phyloP scores from a whole-genome alignment of 2,113 vertebrate species.

The Cyphomyrus discorhynchus region DNA sequence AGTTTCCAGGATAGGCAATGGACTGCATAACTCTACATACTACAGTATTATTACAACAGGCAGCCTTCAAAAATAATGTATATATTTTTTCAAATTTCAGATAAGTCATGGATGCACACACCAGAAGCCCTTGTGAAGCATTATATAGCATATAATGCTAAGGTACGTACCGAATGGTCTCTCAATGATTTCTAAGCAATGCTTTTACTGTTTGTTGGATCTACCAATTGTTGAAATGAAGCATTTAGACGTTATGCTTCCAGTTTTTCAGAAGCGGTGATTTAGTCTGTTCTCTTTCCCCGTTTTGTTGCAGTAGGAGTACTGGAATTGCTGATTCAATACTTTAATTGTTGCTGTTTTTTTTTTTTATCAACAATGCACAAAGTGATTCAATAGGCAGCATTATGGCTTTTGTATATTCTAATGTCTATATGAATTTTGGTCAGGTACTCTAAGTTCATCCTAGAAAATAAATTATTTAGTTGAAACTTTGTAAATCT shows the following conservation, averaged over 20 bases:
- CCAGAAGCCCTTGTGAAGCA: slow-evolving; percentile 95
- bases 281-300: background rate
- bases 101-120: slow-evolving; percentile 98
- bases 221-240: background rate
- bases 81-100: slow-evolving; percentile 70
- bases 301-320: background rate
- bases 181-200: background rate
- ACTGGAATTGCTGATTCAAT: background rate
- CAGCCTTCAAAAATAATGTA: background rate
- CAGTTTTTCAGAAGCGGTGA: background rate
- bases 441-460: background rate
- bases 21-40: too few relatives aligned
- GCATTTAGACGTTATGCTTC: background rate
- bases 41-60: background rate
- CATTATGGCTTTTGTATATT: background rate
- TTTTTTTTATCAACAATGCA: background rate
- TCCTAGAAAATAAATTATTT: background rate
- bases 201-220: background rate
- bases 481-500: background rate
- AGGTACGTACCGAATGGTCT: slow-evolving; percentile 66
- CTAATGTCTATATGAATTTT: background rate
- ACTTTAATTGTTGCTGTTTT: background rate
- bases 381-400: background rate
- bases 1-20: background rate
- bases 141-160: slow-evolving; percentile 92